Percentiles rank a stretch among this genome's conserved stretches.
Conservation (phyloP, 2,888 invertebrate species). For the Ophion slaviceki region DNA sequence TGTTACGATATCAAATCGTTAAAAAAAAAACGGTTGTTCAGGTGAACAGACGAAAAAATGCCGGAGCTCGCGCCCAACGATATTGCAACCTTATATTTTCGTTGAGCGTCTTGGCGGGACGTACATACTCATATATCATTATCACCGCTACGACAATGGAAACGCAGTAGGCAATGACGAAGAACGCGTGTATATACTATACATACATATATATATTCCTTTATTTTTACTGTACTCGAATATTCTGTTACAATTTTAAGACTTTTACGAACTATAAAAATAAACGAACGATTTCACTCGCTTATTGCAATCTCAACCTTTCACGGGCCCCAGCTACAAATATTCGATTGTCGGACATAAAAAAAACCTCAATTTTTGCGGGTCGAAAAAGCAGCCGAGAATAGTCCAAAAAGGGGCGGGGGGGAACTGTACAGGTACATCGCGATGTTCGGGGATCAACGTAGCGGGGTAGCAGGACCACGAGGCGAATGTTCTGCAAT, state of each 20-base stretch:
- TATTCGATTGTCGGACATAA: too few relatives aligned
- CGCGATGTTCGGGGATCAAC: too few relatives aligned
- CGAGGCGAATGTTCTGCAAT: not conserved
- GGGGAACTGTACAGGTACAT: not conserved
- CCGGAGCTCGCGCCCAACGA: not conserved
- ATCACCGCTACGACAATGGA: conserved; percentile 3
- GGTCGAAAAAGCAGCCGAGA: too few relatives aligned
- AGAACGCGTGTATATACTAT: conserved; percentile 47
- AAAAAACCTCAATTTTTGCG: too few relatives aligned
- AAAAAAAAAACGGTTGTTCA: not conserved
- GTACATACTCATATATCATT: not conserved
- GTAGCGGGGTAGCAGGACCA: not conserved
- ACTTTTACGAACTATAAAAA: conserved; percentile 56
- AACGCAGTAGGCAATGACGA: conserved; percentile 33
- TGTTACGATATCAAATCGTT: not conserved
- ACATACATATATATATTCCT: conserved; percentile 22
- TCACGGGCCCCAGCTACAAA: too few relatives aligned
- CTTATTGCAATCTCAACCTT: not conserved
- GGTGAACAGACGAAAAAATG: not conserved
- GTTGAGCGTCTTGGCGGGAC: not conserved
- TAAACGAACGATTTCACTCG: conserved; percentile 44
- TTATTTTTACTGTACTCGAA: conserved; percentile 42
- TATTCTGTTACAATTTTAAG: conserved; percentile 54
- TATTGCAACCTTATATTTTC: not conserved
- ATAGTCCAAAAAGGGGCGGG: not conserved